Conservation (phyloP, 1,140 invertebrate species). For the Phymorhynchus buccinoides region DNA sequence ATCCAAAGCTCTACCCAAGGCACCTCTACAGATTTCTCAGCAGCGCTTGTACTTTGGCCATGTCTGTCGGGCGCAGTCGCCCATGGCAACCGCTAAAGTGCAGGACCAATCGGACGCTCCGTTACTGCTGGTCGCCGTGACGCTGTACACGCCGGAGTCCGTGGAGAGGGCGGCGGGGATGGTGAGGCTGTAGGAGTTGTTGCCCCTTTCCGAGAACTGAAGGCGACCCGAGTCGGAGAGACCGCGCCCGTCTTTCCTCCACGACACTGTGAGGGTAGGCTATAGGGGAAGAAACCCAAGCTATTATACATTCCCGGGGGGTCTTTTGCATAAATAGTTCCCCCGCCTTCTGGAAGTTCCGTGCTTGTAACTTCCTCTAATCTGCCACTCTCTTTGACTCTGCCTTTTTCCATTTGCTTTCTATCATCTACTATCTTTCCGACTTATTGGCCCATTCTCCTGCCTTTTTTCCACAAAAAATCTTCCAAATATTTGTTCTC, state of each 20-base stretch:
- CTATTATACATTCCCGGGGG: too few relatives aligned
- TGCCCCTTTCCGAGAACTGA: constrained; percentile 83
- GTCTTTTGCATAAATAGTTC: too few relatives aligned
- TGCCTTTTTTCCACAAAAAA: too few relatives aligned
- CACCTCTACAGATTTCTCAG: constrained; percentile 63
- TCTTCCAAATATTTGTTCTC: too few relatives aligned
- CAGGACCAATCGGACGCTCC: constrained; percentile 60
- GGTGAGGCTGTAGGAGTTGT: constrained; percentile 80
- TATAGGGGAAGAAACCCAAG: too few relatives aligned
- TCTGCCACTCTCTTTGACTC: too few relatives aligned
- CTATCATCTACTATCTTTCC: too few relatives aligned
- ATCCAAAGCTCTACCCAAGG: constrained; percentile 17
- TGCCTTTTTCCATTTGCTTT: too few relatives aligned
- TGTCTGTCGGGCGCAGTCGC: constrained; percentile 60
- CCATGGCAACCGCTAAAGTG: constrained; percentile 61
- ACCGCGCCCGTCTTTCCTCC: constrained; percentile 91
- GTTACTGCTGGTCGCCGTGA: constrained; percentile 79
- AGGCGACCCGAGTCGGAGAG: constrained; percentile 85
- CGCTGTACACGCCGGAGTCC: constrained; percentile 92
- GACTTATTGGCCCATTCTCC: too few relatives aligned
- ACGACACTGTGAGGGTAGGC: constrained; percentile 79
- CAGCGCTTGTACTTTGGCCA: constrained; percentile 61
- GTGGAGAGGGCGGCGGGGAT: constrained; percentile 84
- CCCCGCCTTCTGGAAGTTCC: too few relatives aligned
- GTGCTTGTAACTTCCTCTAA: too few relatives aligned